A percentile compares a stretch with the other conserved stretches of the same genome.
phyloP scores from a whole-genome alignment of 2,113 vertebrate genomes.

The Saguinus midas region DNA sequence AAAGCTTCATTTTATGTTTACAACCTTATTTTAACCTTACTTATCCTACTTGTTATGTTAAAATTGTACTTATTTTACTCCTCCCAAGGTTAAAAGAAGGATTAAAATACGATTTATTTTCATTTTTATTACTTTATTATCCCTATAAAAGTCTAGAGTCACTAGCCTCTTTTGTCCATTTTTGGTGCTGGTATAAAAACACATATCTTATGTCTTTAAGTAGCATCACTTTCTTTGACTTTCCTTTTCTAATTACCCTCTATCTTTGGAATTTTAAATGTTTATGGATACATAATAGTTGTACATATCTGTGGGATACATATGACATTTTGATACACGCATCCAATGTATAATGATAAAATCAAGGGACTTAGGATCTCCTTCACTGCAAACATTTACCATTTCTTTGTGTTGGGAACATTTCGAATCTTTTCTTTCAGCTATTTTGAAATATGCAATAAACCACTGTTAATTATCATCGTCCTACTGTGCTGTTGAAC shows the following conservation, averaged over 20 bases:
- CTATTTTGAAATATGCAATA: neutral
- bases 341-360: neutral
- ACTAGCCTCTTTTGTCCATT: neutral
- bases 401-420: neutral
- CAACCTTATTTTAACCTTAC: slow-evolving; percentile 53
- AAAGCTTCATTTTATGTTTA: slow-evolving; percentile 50
- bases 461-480: neutral
- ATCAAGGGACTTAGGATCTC: neutral
- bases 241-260: neutral
- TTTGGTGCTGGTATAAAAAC: neutral
- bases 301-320: neutral
- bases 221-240: neutral
- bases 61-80: slow-evolving; percentile 26
- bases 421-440: neutral
- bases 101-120: slow-evolving; percentile 28
- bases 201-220: neutral
- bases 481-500: neutral
- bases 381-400: neutral
- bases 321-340: neutral
- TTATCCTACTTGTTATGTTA: neutral
- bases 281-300: neutral
- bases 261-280: neutral
- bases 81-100: slow-evolving; percentile 47
- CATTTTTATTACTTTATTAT: slow-evolving; percentile 43
- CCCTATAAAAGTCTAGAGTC: neutral